Conservation (phyloP, 2,888 invertebrate species). For the Meloe dianella region DNA sequence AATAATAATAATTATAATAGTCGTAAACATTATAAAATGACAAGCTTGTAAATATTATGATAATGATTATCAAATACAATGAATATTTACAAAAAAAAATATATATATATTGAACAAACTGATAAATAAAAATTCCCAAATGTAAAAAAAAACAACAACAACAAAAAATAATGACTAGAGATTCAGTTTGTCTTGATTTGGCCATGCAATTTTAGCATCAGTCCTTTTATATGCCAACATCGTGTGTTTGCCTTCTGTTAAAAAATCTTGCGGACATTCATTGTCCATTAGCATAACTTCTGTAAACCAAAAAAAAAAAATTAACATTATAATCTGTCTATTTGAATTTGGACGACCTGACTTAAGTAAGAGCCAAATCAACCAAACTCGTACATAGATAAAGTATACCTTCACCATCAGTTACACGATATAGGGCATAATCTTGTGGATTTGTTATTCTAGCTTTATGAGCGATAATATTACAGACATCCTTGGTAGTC, state of each 20-base stretch:
- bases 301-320: conserved; percentile 57
- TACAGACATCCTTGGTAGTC: conserved; percentile 90
- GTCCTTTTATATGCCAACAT: conserved; percentile 94
- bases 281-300: conserved; percentile 88
- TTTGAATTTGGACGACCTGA: not conserved
- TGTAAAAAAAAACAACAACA: not conserved
- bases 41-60: conserved; percentile 28
- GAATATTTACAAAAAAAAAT: conserved; percentile 29
- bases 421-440: conserved; percentile 88
- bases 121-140: too few relatives aligned
- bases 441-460: conserved; percentile 96
- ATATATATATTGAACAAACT: conserved; percentile 20
- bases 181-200: conserved; percentile 63
- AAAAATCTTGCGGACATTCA: conserved; percentile 90
- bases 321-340: not conserved
- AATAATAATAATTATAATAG: conserved; percentile 21
- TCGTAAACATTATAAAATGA: conserved; percentile 33
- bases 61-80: not conserved
- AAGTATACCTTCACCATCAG: conserved; percentile 84
- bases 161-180: conserved; percentile 42
- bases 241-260: conserved; percentile 78
- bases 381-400: not conserved
- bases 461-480: conserved; percentile 93
- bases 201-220: conserved; percentile 98
- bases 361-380: too few relatives aligned